Evolutionary conservation across 2,113 vertebrate genomes (phyloP).

Genomic region (Butorides virescens): DNA sequence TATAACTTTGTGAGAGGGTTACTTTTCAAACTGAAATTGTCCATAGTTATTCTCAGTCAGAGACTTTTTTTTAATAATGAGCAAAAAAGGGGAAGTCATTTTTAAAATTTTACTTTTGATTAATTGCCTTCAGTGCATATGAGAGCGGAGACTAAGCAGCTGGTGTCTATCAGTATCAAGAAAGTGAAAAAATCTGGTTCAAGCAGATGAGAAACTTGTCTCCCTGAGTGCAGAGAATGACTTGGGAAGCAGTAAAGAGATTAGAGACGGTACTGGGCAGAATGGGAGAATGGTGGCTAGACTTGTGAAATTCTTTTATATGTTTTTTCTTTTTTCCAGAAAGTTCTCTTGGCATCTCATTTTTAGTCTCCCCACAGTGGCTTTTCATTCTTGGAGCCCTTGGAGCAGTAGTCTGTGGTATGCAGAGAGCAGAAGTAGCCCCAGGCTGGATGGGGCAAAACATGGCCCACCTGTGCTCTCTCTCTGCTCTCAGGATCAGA

Average conservation of each 20-base stretch:
- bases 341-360: background rate
- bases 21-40: slow-evolving; percentile 44
- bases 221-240: background rate
- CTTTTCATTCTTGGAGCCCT: background rate
- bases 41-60: slow-evolving; percentile 33
- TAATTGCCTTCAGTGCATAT: slow-evolving; percentile 1
- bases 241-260: background rate
- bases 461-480: background rate
- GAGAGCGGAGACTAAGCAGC: background rate
- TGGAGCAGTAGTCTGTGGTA: background rate
- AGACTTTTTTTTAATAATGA: slow-evolving; percentile 30
- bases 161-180: background rate
- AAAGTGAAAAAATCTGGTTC: slow-evolving; percentile 23
- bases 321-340: background rate
- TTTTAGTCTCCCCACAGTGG: background rate
- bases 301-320: background rate
- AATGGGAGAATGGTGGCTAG: background rate
- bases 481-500: background rate
- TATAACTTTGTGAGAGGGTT: slow-evolving; percentile 23
- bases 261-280: background rate
- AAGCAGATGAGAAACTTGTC: background rate
- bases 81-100: background rate
- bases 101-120: slow-evolving; percentile 50
- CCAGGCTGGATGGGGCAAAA: background rate
- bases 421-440: background rate